Base-by-base conservation (phyloP, 1,140 invertebrate species). In the Heliothis subflexa region DNA sequence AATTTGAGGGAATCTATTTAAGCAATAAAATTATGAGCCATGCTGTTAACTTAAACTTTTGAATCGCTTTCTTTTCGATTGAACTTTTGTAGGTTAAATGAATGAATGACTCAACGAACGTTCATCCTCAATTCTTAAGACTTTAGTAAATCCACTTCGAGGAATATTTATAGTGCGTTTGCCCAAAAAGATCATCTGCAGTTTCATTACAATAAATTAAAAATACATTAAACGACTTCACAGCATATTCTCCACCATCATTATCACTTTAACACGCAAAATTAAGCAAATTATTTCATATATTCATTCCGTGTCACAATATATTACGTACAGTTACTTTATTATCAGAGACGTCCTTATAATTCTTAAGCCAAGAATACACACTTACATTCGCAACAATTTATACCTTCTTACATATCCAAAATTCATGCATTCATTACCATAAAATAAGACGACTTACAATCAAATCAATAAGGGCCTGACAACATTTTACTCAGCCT, bases 401-500 rank as follows among this genome's bases (percentile, higher is more conserved):
- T 21, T 62, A 75, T 61, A 28, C 45, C 66, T 70, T 50, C 47
- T 49, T 28, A 50, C 57, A 16, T 62, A 75, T 75, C 55, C 57
- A 49, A 75, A 73, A 73, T 73, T 62, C 47, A 71, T 71, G 54
- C 18, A n/a, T 49, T 81, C 50, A 82, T 82, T 83, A 83, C 28
- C 79, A 84, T 82, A 82, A 81, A 81, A 55, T 75, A 75, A 78
- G 25, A 50, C 28, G 71, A 73, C 33, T 55, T 55, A 78, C 55
- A 71, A 76, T 74, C 59, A 61, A 78, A 83, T 74, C 78, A 86
- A 84, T 83, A 82, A 82, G 50, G 75, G 61, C 16, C 61, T 81
- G 77, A 80, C 74, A 80, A 81, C 49, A 80, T 80, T 79, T 82
- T 72, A 82, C 57, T 81, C 81, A 82, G 74, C 82, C 78, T 78